These are phyloP conservation scores for Erynnis tages DNA, from an alignment of 2,888 invertebrate species.

Conservation along the genomic window DNA sequence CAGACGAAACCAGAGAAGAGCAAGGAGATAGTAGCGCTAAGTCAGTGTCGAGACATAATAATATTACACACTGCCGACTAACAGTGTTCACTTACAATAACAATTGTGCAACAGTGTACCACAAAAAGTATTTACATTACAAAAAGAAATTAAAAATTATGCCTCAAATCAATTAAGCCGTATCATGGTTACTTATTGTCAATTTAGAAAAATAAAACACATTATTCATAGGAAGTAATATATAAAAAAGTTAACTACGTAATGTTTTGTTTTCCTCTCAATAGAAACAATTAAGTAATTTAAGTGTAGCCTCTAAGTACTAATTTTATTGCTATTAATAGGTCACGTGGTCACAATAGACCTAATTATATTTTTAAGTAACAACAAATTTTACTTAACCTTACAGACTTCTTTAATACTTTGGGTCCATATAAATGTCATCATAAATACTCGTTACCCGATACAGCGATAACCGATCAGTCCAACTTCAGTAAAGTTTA, in stretches of 20 bases:
- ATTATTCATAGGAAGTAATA: background rate
- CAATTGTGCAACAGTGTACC: conserved; percentile 8
- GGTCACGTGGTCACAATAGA: background rate
- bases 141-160: background rate
- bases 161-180: background rate
- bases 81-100: conserved; percentile 16
- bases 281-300: background rate
- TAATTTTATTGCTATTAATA: conserved; percentile 6
- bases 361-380: background rate
- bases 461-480: conserved; percentile 3
- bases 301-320: background rate
- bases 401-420: background rate
- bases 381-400: background rate
- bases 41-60: conserved; percentile 4
- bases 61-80: background rate
- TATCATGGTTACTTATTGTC: conserved; percentile 7
- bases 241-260: no score
- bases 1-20: conserved; percentile 15
- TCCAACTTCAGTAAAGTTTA: background rate
- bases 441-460: background rate
- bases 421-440: background rate
- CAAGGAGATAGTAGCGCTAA: background rate
- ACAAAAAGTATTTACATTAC: conserved; percentile 9
- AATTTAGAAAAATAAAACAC: conserved; percentile 5
- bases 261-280: no score